Percentiles rank a stretch among this genome's conserved stretches.
Evolutionary conservation across 2,888 invertebrate genomes (phyloP).

Genomic region (Stomorhina lunata): DNA sequence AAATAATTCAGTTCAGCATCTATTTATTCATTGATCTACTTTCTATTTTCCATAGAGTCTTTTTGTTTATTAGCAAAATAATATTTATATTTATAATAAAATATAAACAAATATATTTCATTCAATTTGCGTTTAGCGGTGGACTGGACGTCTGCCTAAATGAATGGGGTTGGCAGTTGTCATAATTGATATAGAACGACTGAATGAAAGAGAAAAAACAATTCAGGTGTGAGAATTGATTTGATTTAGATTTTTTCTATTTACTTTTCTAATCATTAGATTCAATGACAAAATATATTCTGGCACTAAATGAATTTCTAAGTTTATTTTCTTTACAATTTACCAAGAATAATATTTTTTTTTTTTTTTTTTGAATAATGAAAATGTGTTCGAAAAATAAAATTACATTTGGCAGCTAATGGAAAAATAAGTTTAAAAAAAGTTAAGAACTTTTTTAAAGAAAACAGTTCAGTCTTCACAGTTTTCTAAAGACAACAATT

Average conservation of each 20-base stretch:
- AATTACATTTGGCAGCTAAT: no score
- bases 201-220: constrained; percentile 10
- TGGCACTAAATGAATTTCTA: no score
- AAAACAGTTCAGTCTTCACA: no score
- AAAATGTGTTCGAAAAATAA: no score
- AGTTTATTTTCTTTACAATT: not conserved
- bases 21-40: constrained; percentile 6
- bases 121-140: not conserved
- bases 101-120: not conserved
- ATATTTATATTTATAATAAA: not conserved
- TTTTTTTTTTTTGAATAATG: no score
- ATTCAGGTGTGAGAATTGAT: constrained; percentile 43
- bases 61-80: no score
- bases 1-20: not conserved
- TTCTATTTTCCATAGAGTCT: no score
- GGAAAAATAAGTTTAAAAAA: no score
- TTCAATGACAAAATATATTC: constrained; percentile 4
- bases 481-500: no score
- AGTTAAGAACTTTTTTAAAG: no score
- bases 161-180: not conserved
- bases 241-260: no score
- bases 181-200: constrained; percentile 20
- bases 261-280: not conserved
- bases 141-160: not conserved
- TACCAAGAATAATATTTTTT: no score